Base-by-base conservation (phyloP, 2,888 invertebrate genomes). In the Pocota personata region DNA sequence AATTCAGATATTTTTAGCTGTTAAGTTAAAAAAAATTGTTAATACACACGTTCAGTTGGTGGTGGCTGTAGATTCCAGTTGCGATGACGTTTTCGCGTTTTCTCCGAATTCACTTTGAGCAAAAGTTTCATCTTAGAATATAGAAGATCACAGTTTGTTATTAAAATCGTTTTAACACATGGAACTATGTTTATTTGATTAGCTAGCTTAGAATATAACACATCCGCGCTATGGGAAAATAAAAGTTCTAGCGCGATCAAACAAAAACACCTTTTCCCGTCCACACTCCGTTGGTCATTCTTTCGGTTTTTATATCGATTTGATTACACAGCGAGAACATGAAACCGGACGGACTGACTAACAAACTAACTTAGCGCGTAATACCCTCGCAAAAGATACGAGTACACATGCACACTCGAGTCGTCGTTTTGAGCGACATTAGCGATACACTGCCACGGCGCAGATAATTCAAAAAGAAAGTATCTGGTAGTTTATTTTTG, bases 71-170 rank as follows among this genome's bases (percentile, higher is more conserved):
- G 66, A 19, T 27, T 84, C 80, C 80, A 83, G 67, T 60, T 75
- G 12, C 79, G 88, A 78, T 89, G 90, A 58, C 91, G 90, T 86
- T 88, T 89, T 48, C 91, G 90, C 58, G 91, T 91, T 84, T 89
- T 91, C 86, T 91, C 90, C 43, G 91, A 91, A 87, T 92, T 92
- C 40, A 92, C 91, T 90, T 92, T 92, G 6, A 92, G 83, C 64
- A 92, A 82, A 71, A 92, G 88, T 89, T 92, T 92, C 92, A 92
- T 92, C 72, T 84, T 88, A 71, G 43, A 27, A 67, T 27, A 6
- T 16, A 32, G 14, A 50, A 10, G 21, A 43, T 40, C 52, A 72
- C 62, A 57, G 32, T 24, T 57, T 24, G 16, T 77, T 78, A 62
- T 27, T 1, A 16, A 62, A 50, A 30, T 30, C 30, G 12, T 6